Evolutionary conservation across 2,113 vertebrate genomes (phyloP), one percentile per base, ranked within the genome.

Genomic region (Xenopus laevis): DNA sequence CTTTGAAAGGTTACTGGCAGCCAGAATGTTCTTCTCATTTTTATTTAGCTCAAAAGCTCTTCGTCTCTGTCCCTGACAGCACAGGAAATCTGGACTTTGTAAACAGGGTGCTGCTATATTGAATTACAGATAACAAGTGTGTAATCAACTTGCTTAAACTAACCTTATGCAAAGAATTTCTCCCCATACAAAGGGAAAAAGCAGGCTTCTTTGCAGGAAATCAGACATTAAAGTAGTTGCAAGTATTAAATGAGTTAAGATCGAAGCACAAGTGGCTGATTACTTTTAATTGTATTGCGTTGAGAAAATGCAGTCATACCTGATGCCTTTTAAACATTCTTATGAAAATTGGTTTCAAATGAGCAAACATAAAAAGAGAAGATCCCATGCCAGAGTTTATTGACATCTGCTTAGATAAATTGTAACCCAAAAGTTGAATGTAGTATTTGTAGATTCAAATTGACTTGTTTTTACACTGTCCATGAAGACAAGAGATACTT

Each of bases 11-110:
- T 83, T 88, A 82, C 87, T 87, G 90, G 86, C 87, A 87, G 86
- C 79, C 83, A 64, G 84, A 81, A 86, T 84, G 84, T 82, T 88
- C 86, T 84, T 78, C 86, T 87, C 85, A 79, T 83, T 87, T 88
- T 89, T 90, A 86, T 86, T 90, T 90, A 87, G 88, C 85, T 89
- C 85, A 80, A 86, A 87, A 87, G 84, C 81, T 81, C 86, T 86
- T 87, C 87, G 86, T 86, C 84, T 88, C 84, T 86, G 83, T 84
- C 87, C 77, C 81, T 86, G 87, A 89, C 89, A 88, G 88, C 83
- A 84, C 81, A 85, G 89, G 88, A 89, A 87, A 83, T 83, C 86
- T 87, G 87, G 86, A 85, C 85, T 84, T 86, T 85, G 89, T 87
- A 87, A 89, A 84, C 83, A 88, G 87, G 79, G 86, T 46, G 12